Conservation (phyloP, 2,797 vertebrate species). For the Myiothlypis coronata region DNA sequence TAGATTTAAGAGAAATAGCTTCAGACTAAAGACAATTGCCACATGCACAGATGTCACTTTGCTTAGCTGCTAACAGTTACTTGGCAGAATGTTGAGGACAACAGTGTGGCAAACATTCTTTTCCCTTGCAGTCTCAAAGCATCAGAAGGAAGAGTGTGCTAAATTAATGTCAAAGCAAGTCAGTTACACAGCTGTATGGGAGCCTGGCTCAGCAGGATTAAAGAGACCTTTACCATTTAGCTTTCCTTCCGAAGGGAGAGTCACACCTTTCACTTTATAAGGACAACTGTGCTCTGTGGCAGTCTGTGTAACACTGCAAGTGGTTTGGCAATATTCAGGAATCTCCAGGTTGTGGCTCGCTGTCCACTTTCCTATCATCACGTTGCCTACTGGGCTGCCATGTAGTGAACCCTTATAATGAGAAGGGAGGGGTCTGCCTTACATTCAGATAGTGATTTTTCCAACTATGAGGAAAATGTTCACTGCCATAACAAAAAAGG, state of each 20-base stretch:
- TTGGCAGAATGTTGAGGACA: conserved; percentile 41
- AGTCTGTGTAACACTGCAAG: background rate
- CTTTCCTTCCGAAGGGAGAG: background rate
- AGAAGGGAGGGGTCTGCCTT: background rate
- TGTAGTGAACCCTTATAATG: background rate
- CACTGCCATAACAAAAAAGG: background rate
- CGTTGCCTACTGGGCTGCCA: background rate
- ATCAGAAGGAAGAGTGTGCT: background rate
- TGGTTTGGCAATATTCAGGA: background rate
- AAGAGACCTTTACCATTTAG: background rate
- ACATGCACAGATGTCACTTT: conserved; percentile 12
- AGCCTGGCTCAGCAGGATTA: background rate
- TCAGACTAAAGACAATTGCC: conserved; percentile 25
- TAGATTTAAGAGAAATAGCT: conserved; percentile 20
- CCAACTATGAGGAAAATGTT: background rate
- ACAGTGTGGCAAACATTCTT: conserved; percentile 19
- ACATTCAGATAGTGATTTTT: background rate
- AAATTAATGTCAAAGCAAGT: conserved; percentile 22
- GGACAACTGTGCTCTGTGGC: background rate
- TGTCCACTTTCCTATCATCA: background rate
- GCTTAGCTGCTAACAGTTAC: conserved; percentile 12
- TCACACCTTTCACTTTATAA: background rate
- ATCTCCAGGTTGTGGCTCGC: background rate
- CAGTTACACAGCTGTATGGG: background rate
- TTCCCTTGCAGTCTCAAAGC: background rate